phyloP scores from a whole-genome alignment of 2,113 vertebrate species.

The Nansenia antarctica region DNA sequence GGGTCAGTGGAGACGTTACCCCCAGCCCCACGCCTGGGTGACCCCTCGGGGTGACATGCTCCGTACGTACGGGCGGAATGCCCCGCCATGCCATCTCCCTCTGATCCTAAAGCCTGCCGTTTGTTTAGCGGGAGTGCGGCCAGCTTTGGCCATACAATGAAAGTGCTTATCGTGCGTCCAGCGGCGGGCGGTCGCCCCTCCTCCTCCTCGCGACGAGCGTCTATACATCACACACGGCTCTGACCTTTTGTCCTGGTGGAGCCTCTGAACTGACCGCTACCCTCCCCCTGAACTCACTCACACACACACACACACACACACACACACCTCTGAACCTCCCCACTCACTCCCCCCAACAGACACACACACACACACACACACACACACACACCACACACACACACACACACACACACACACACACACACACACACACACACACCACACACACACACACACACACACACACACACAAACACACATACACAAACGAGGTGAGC shows the following conservation, averaged over 20 bases:
- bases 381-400: no score
- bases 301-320: no score
- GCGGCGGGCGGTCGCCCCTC: conserved; percentile 37
- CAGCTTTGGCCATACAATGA: conserved; percentile 69
- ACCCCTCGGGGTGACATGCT: no score
- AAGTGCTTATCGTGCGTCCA: conserved; percentile 67
- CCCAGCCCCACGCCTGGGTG: conserved; percentile 31
- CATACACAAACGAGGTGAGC: no score
- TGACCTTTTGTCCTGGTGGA: conserved; percentile 52
- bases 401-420: no score
- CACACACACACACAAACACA: no score
- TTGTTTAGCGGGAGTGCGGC: conserved; percentile 60
- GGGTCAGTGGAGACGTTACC: conserved; percentile 43
- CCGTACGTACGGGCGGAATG: conserved; percentile 47
- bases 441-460: no score
- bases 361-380: no score
- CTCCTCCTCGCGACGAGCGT: conserved; percentile 40
- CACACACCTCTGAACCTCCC: no score
- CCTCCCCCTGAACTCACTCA: no score
- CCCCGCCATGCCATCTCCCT: conserved; percentile 37
- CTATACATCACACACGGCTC: conserved; percentile 54
- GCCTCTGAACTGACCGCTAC: neutral
- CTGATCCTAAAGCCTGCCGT: conserved; percentile 52
- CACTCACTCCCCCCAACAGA: no score
- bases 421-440: no score